Conservation (phyloP, 1,140 invertebrate genomes). For the Cydia pomonella region DNA sequence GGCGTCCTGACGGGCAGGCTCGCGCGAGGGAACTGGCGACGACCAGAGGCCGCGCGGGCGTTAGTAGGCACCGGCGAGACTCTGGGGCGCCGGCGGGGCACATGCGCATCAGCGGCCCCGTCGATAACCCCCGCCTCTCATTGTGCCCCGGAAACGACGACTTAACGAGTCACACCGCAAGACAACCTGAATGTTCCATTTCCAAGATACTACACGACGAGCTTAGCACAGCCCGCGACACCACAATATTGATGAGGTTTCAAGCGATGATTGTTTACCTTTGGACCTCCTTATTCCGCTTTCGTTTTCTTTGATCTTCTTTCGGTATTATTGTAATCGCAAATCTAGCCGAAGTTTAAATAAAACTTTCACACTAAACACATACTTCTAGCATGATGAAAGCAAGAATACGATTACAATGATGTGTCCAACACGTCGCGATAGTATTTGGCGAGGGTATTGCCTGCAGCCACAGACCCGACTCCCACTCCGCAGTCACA, state of each 20-base stretch:
- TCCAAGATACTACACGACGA: conserved; percentile 43
- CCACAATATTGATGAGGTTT: conserved; percentile 12
- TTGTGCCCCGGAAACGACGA: conserved; percentile 76
- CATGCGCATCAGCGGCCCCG: conserved; percentile 63
- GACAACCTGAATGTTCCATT: conserved; percentile 53
- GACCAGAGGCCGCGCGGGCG: conserved; percentile 61
- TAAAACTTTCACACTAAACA: background rate
- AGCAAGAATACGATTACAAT: no score
- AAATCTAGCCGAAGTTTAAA: background rate
- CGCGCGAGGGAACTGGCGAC: conserved; percentile 64
- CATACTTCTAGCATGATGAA: no score
- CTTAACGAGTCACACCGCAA: conserved; percentile 74
- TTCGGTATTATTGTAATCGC: background rate
- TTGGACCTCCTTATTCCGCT: background rate
- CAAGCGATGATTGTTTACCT: background rate
- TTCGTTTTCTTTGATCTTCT: background rate
- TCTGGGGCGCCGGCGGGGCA: conserved; percentile 70
- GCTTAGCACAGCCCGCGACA: conserved; percentile 13
- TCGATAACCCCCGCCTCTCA: conserved; percentile 72
- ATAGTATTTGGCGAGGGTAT: no score
- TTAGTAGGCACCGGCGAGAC: conserved; percentile 73
- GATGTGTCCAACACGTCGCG: no score
- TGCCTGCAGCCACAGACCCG: no score
- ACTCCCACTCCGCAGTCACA: no score
- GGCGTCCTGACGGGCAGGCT: conserved; percentile 51